Evolutionary conservation across 2,888 invertebrate species (phyloP).

Genomic region (Meghimatium bilineatum): DNA sequence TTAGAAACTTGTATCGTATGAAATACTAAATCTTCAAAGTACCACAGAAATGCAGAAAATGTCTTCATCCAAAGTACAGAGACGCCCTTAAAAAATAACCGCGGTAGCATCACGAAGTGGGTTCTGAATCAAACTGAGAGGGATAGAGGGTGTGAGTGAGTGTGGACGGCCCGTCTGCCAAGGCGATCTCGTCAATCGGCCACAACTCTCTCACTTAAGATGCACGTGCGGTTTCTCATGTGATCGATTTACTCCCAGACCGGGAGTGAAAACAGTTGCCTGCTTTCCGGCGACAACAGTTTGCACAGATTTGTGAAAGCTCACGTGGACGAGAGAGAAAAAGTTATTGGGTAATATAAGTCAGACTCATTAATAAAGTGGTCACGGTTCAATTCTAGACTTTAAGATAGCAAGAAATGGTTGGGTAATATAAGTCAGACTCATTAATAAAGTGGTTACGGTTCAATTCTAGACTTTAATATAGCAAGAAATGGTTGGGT

Average conservation of each 20-base stretch:
- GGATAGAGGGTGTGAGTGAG: neutral
- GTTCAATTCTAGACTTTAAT: neutral
- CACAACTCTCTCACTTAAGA: conserved; percentile 26
- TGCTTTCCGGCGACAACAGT: neutral
- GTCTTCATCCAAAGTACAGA: neutral
- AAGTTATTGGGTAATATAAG: neutral
- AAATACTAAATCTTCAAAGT: too few species aligned
- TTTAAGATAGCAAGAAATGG: neutral
- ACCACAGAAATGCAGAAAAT: neutral
- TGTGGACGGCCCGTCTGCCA: neutral
- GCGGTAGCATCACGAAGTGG: neutral
- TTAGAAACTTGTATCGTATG: too few species aligned
- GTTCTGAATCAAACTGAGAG: neutral
- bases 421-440: neutral
- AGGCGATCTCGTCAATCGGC: conserved; percentile 16
- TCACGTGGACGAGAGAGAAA: neutral
- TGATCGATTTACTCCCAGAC: conserved; percentile 19
- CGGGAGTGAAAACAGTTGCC: conserved; percentile 7
- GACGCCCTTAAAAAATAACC: neutral
- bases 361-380: neutral
- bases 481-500: neutral
- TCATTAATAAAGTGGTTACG: neutral
- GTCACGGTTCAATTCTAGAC: neutral
- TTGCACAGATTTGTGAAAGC: conserved; percentile 8
- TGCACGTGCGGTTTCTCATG: conserved; percentile 26